Evolutionary conservation across 2,888 invertebrate genomes (phyloP).

Genomic region (Hydrotaea diabolus): DNA sequence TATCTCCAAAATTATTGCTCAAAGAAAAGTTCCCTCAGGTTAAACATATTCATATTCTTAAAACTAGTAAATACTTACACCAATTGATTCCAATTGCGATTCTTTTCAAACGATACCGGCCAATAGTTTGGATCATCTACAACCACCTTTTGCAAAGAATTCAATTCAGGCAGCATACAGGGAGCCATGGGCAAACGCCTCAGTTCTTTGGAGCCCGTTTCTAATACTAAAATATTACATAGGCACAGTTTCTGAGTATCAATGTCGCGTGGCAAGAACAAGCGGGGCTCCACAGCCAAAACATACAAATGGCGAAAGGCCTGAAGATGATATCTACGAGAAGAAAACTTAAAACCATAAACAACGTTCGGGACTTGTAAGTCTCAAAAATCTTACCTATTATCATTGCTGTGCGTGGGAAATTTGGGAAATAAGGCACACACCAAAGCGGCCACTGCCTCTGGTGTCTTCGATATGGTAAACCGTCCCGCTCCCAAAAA

Average conservation of each 20-base stretch:
- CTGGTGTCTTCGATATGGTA: slow-evolving; percentile 90
- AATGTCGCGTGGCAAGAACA: slow-evolving; percentile 93
- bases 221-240: slow-evolving; percentile 86
- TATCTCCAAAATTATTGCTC: no score
- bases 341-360: not conserved
- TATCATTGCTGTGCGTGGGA: slow-evolving; percentile 97
- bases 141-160: slow-evolving; percentile 87
- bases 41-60: no score
- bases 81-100: slow-evolving; percentile 91
- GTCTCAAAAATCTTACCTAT: slow-evolving; percentile 91
- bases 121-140: slow-evolving; percentile 94
- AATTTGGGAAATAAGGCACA: slow-evolving; percentile 98
- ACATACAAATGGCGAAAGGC: slow-evolving; percentile 98
- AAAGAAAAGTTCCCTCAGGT: no score
- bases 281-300: slow-evolving; percentile 93
- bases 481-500: slow-evolving; percentile 97
- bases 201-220: slow-evolving; percentile 82
- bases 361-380: not conserved
- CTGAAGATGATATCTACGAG: slow-evolving; percentile 94
- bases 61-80: slow-evolving; percentile 82
- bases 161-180: slow-evolving; percentile 91
- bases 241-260: slow-evolving; percentile 90
- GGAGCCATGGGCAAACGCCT: slow-evolving; percentile 86
- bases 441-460: slow-evolving; percentile 93
- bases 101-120: slow-evolving; percentile 91